A percentile compares a stretch with the other conserved stretches of the same genome.
phyloP scores from a whole-genome alignment of 1,140 invertebrate species.

The Monochamus saltuarius region DNA sequence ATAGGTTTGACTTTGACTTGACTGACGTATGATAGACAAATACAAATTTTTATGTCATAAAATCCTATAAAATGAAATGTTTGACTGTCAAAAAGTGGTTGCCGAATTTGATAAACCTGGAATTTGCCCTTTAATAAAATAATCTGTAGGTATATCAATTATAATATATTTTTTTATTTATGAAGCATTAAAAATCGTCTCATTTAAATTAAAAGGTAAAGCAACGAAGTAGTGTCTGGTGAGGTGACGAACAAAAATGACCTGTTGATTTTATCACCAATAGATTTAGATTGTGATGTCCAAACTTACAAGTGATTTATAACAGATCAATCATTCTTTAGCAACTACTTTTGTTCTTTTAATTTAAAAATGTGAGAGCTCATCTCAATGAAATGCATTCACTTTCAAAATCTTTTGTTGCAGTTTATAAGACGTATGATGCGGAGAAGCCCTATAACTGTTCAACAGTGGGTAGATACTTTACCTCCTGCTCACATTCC shows the following conservation, averaged over 20 bases:
- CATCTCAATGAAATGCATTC: no score
- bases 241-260: not conserved
- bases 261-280: conserved; percentile 21
- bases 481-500: conserved; percentile 1
- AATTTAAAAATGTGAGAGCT: not conserved
- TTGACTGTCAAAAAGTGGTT: not conserved
- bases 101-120: not conserved
- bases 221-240: no score
- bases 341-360: not conserved
- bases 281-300: conserved; percentile 10
- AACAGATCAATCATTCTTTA: not conserved
- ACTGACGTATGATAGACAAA: no score
- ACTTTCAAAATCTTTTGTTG: not conserved
- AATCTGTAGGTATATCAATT: no score
- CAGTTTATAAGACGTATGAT: conserved; percentile 15
- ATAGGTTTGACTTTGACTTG: no score
- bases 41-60: no score
- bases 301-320: not conserved
- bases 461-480: conserved; percentile 35
- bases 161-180: no score
- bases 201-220: no score
- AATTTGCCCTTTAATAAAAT: no score
- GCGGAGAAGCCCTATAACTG: conserved; percentile 30
- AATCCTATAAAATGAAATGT: not conserved
- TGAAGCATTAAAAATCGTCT: no score